A percentile compares a stretch with the other conserved stretches of the same genome.
phyloP scores from a whole-genome alignment of 2,797 vertebrate species.

The Sphenopsis melanotis region DNA sequence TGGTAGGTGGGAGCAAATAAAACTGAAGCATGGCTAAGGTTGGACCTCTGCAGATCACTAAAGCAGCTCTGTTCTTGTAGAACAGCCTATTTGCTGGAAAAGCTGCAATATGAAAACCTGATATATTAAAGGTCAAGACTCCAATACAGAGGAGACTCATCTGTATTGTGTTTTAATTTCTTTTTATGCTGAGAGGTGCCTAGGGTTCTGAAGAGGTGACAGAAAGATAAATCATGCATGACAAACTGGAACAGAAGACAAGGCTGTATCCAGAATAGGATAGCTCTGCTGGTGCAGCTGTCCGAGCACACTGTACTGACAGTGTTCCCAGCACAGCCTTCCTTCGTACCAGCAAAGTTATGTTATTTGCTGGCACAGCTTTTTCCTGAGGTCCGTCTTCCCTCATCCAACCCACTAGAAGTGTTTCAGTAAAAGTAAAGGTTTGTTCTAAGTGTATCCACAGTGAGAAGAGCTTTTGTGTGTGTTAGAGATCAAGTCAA shows the following conservation, averaged over 20 bases:
- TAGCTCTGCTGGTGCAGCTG: conserved; percentile 1
- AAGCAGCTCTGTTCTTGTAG: neutral
- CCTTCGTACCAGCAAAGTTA: neutral
- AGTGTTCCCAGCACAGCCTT: neutral
- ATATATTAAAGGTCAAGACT: conserved; percentile 61
- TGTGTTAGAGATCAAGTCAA: neutral
- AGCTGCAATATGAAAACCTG: conserved; percentile 32
- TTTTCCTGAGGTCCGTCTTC: neutral
- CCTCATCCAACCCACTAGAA: neutral
- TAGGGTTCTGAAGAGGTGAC: conserved; percentile 30
- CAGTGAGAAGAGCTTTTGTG: neutral
- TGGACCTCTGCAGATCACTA: neutral
- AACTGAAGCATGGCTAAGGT: neutral
- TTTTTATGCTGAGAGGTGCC: conserved; percentile 30
- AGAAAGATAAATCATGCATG: conserved; percentile 50
- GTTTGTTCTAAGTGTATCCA: neutral
- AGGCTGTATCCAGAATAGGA: conserved; percentile 6
- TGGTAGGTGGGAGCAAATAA: conserved; percentile 24
- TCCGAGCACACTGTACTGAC: conserved; percentile 15
- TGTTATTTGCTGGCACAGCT: neutral
- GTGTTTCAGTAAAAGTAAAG: neutral
- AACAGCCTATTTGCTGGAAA: conserved; percentile 1
- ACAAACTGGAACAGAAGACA: conserved; percentile 45
- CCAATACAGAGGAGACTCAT: conserved; percentile 48
- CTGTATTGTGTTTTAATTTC: conserved; percentile 59